Conservation (phyloP, 2,113 vertebrate species). For the Axis porcinus region DNA sequence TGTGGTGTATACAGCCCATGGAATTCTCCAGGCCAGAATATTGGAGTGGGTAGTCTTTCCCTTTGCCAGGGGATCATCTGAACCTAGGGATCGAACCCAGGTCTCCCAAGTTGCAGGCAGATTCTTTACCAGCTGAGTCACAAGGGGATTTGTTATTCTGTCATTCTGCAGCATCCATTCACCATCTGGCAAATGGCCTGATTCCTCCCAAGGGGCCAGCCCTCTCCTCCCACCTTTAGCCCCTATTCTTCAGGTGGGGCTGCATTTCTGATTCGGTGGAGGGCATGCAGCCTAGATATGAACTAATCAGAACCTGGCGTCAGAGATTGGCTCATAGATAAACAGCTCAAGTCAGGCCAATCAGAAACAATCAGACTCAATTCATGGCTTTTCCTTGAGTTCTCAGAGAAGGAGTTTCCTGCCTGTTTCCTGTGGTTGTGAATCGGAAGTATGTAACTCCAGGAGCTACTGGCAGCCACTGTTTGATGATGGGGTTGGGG, state of each 20-base stretch:
- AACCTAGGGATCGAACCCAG: neutral
- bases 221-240: neutral
- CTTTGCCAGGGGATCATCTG: neutral
- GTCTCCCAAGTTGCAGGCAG: neutral
- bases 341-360: neutral
- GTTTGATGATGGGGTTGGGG: neutral
- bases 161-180: neutral
- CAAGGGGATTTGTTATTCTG: neutral
- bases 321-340: neutral
- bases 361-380: neutral
- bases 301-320: neutral
- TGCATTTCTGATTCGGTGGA: neutral
- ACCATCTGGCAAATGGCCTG: neutral
- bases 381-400: neutral
- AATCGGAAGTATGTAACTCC: neutral
- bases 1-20: neutral
- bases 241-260: neutral
- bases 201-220: neutral
- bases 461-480: neutral
- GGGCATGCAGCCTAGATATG: neutral
- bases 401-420: neutral
- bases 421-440: neutral
- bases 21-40: neutral
- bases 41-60: neutral
- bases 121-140: neutral